phyloP scores from a whole-genome alignment of 2,113 vertebrate genomes.

The Stegastes partitus region DNA sequence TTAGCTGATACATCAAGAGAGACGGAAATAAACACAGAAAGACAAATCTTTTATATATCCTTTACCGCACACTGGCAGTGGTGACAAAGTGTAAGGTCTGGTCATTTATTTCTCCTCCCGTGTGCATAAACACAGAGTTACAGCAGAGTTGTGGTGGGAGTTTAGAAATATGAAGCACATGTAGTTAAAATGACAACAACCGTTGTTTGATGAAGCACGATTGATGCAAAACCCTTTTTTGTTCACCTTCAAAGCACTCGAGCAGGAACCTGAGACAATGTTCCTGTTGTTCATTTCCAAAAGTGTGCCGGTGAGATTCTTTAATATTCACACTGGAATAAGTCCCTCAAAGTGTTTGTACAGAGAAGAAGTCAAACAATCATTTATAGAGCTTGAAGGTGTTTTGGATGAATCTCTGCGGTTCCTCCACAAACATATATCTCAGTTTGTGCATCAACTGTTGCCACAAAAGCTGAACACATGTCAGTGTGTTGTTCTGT shows the following conservation, averaged over 20 bases:
- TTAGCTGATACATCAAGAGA: constrained; percentile 40
- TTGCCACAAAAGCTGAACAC: no score
- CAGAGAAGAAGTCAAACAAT: no score
- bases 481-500: no score
- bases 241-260: constrained; percentile 48
- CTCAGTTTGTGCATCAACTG: no score
- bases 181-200: constrained; percentile 11
- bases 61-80: background rate
- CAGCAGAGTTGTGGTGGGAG: background rate
- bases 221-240: constrained; percentile 28
- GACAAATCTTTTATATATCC: constrained; percentile 12
- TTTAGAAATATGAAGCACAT: background rate
- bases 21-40: constrained; percentile 26
- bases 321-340: background rate
- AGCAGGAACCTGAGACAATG: constrained; percentile 16
- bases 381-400: no score
- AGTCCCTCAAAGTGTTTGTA: no score
- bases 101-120: background rate
- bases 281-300: constrained; percentile 17
- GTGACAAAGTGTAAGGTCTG: background rate
- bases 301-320: background rate
- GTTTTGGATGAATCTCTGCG: no score
- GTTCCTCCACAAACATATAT: no score
- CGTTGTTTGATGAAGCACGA: constrained; percentile 30
- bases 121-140: background rate